Base-by-base conservation (phyloP, 2,888 invertebrate species). In the Pandemis heparana region DNA sequence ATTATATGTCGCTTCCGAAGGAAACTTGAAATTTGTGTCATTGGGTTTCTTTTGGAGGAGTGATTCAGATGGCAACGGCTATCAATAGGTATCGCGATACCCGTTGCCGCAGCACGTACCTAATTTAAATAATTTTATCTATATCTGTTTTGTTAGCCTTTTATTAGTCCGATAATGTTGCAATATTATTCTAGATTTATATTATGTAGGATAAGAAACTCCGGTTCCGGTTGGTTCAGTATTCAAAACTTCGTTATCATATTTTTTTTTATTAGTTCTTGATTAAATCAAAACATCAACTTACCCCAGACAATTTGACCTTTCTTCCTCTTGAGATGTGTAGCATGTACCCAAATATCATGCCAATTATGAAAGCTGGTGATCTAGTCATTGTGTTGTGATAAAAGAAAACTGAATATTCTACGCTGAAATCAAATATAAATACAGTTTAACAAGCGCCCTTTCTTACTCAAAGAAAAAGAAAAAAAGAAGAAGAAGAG, bases 281-380 rank as follows among this genome's bases (percentile, higher is more conserved):
- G 23, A 23, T 23, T 53, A 0, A 51, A 51, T 51, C 51, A 6
- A 53, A 53, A 9, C 53, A 18, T 32, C 5, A 16, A 61, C 63
- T 56, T 72, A 72, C 72, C 56, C 4, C 0, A 23, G 62, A 18
- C 56, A 72, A 48, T 12, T 38, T 32, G 6, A 73, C 39, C 10
- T 67, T 18, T n/a, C 61, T 62, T 18, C 48, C 66, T 12, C 73
- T 70, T 5, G 48, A 60, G 5, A 51, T 10, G n/a, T 75, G 70
- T 7, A 75, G 63, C n/a, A 75, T 14, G 43, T 75, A 75, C 39
- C 75, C 75, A 16, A 41, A 63, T 32, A 73, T n/a, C 75, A 75
- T 73, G 18, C 75, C 75, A 39, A 75, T 67, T 23, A 75, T 46
- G 64, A 73, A 75, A 8, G 51, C 61, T n/a, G 75, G 66, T 2